These are phyloP conservation scores for Lemur catta DNA, from an alignment of 2,797 vertebrate species.

Conservation along the genomic window DNA sequence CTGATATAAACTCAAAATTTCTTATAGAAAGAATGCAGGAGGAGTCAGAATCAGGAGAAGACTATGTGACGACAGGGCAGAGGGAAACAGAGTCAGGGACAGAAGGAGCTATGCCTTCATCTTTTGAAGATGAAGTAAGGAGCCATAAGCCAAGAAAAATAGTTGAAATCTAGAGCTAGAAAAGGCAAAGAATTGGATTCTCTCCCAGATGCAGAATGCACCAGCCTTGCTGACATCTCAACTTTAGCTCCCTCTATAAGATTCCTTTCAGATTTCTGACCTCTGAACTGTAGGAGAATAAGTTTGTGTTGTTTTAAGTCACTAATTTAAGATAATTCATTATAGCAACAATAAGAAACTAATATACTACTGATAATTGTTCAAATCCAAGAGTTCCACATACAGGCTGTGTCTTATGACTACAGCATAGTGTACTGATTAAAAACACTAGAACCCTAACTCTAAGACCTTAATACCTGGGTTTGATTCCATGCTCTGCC, in stretches of 20 bases:
- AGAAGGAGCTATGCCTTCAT: not conserved
- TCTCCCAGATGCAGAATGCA: too few species aligned
- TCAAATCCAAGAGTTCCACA: not conserved
- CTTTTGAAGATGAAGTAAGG: not conserved
- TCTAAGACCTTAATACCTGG: not conserved
- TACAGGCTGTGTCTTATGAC: not conserved
- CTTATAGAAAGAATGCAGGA: not conserved
- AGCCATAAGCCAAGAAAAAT: not conserved
- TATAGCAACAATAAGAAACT: not conserved
- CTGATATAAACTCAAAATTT: not conserved
- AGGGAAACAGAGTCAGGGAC: not conserved
- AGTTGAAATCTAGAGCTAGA: not conserved
- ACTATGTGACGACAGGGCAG: not conserved
- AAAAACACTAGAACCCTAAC: not conserved
- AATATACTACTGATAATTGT: not conserved
- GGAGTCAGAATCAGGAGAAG: not conserved
- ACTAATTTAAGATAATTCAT: not conserved
- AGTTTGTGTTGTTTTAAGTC: not conserved
- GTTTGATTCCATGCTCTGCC: not conserved
- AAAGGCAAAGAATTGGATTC: not conserved
- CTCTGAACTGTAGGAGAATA: not conserved
- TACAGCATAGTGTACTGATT: too few species aligned
- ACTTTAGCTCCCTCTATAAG: not conserved
- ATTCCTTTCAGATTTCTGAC: not conserved
- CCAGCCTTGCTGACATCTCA: not conserved